A percentile compares a stretch with the other conserved stretches of the same genome.
These are phyloP conservation scores for Seira sanloemensis DNA, from an alignment of 2,888 invertebrate species.

Conservation along the genomic window DNA sequence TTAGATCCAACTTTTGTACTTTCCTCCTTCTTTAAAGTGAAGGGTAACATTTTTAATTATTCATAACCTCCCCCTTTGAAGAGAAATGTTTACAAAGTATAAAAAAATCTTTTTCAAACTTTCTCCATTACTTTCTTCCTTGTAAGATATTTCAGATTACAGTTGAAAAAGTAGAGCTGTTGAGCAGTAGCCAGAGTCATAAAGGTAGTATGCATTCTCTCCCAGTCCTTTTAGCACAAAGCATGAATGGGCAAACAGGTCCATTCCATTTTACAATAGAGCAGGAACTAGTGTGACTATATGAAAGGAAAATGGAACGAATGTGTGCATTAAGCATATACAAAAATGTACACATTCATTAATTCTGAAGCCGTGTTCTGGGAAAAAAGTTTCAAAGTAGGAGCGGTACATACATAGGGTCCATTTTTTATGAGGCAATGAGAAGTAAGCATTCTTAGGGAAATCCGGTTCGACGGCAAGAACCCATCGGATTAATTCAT, in stretches of 20 bases:
- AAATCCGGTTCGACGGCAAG: conserved; percentile 63
- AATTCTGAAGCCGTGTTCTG: conserved; percentile 50
- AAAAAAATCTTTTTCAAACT: conserved; percentile 52
- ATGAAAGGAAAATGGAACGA: conserved; percentile 56
- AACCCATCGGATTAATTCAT: conserved; percentile 66
- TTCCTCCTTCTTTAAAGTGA: not conserved
- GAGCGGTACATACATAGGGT: not conserved
- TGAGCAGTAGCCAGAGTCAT: not conserved
- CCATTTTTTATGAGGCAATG: not conserved
- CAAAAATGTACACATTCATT: conserved; percentile 42
- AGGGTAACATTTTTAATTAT: conserved; percentile 58
- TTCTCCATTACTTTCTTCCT: conserved; percentile 55
- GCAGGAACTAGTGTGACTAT: conserved; percentile 15
- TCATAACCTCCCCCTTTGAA: conserved; percentile 46
- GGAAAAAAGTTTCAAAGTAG: not conserved
- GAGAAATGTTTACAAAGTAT: not conserved
- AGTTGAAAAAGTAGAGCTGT: not conserved
- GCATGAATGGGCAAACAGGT: conserved; percentile 26
- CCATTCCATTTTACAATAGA: conserved; percentile 35
- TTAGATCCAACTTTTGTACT: conserved; percentile 21
- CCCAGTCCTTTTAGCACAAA: not conserved
- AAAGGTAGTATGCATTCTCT: not conserved
- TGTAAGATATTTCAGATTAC: conserved; percentile 40
- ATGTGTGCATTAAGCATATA: conserved; percentile 25
- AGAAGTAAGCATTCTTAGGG: conserved; percentile 44